Percentiles rank a stretch among this genome's conserved stretches.
Conservation (phyloP, 2,113 vertebrate species). For the Climacteris rufus region DNA sequence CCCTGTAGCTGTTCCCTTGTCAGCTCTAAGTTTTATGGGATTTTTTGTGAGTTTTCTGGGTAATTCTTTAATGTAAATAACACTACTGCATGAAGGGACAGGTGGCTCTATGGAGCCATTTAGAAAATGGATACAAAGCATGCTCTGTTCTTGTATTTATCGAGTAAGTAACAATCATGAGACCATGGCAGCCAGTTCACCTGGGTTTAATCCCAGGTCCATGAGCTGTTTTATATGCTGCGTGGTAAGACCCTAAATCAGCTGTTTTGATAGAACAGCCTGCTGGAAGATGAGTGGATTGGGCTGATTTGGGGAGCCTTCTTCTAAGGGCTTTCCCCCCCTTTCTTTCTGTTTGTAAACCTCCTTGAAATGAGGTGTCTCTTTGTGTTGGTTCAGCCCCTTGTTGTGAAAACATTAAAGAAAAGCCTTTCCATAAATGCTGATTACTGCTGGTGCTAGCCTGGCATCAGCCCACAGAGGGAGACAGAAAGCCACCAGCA, state of each 20-base stretch:
- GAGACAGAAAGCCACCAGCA: neutral
- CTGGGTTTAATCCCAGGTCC: neutral
- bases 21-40: neutral
- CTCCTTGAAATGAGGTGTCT: neutral
- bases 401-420: neutral
- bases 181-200: neutral
- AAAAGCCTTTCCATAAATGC: neutral
- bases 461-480: neutral
- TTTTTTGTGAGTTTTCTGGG: neutral
- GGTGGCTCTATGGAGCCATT: neutral
- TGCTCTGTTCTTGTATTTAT: neutral
- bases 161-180: neutral
- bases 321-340: rapidly evolving
- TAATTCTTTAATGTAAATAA: neutral
- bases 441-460: neutral
- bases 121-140: neutral
- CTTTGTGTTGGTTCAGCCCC: neutral
- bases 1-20: neutral
- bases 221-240: neutral
- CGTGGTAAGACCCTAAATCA: neutral
- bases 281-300: neutral
- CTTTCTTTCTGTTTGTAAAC: neutral
- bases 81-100: neutral
- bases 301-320: neutral
- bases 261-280: neutral